These are phyloP conservation scores for Malachius bipustulatus DNA, from an alignment of 2,888 invertebrate genomes.

Conservation along the genomic window DNA sequence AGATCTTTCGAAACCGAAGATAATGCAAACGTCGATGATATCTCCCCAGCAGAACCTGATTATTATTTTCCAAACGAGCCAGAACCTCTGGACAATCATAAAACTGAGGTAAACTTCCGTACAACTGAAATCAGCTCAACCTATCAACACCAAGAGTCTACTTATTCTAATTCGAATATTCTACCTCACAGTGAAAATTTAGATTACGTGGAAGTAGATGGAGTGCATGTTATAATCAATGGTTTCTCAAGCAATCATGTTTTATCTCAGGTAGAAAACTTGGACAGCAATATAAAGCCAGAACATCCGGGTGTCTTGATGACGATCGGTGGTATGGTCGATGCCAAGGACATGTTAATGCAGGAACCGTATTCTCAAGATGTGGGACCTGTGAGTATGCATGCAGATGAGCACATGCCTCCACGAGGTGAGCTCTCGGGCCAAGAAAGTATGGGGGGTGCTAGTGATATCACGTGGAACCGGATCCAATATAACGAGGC, in stretches of 20 bases:
- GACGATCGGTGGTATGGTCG: constrained; percentile 30
- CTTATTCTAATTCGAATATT: constrained; percentile 27
- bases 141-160: constrained; percentile 25
- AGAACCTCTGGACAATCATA: constrained; percentile 11
- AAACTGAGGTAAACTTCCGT: constrained; percentile 17
- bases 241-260: constrained; percentile 30
- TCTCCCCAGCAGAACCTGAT: constrained; percentile 13
- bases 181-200: constrained; percentile 26
- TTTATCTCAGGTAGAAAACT: constrained; percentile 31
- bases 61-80: constrained; percentile 18
- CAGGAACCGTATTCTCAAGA: constrained; percentile 32
- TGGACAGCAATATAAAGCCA: constrained; percentile 26
- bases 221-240: constrained; percentile 33
- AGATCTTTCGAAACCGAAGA: constrained; percentile 14
- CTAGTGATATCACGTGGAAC: constrained; percentile 65
- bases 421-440: constrained; percentile 77
- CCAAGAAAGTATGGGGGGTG: constrained; percentile 72
- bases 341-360: constrained; percentile 33
- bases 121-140: constrained; percentile 10
- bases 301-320: constrained; percentile 30
- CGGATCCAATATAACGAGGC: constrained; percentile 53
- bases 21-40: constrained; percentile 14
- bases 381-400: constrained; percentile 62
- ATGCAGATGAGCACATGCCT: constrained; percentile 79
- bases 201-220: constrained; percentile 43